Conservation (phyloP, 2,888 invertebrate genomes). For the Pristionchus fissidentatus region DNA sequence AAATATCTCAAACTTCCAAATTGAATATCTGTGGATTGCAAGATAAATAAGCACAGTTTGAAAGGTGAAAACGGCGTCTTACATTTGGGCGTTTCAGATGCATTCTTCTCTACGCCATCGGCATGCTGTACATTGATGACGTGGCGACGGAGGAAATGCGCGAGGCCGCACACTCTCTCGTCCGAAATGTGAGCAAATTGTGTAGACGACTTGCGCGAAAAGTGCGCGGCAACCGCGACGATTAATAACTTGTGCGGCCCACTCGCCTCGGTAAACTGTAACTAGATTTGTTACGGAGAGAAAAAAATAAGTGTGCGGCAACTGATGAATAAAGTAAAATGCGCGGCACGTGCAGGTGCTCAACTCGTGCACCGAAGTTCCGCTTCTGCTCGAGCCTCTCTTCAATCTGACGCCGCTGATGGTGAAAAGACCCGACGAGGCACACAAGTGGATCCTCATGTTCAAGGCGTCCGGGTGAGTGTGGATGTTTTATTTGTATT, state of each 20-base stretch:
- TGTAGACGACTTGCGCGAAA: background rate
- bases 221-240: background rate
- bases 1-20: background rate
- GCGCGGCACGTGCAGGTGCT: background rate
- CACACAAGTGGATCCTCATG: conserved; percentile 2
- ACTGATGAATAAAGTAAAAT: background rate
- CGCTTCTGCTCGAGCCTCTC: background rate
- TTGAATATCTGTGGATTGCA: background rate
- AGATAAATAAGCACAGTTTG: too few species aligned
- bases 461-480: conserved; percentile 8
- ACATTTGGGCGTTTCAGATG: conserved; percentile 30
- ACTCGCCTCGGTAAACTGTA: background rate
- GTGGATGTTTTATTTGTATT: background rate
- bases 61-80: too few species aligned
- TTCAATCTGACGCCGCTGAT: conserved; percentile 34
- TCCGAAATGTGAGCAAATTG: conserved; percentile 9
- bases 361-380: background rate
- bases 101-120: conserved; percentile 27
- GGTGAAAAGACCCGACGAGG: background rate
- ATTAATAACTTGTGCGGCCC: background rate
- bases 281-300: too few species aligned
- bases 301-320: background rate
- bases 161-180: background rate
- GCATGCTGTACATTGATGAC: conserved; percentile 11
- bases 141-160: background rate